Conservation (phyloP, 35 echinoderm and acorn worm species). For the Heliocidaris tuberculata region DNA sequence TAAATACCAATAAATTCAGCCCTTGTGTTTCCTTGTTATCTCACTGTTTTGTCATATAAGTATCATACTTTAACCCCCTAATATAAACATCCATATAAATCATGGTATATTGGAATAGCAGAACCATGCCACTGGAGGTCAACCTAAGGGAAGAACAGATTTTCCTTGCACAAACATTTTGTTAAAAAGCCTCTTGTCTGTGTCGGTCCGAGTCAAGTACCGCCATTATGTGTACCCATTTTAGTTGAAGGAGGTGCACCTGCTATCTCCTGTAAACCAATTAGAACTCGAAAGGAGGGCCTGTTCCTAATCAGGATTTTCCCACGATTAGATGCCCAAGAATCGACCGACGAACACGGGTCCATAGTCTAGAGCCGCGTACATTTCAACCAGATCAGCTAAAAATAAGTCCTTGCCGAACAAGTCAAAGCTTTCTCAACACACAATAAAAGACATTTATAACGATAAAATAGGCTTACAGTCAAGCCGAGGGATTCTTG, state of each 20-base stretch:
- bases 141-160: not conserved
- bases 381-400: not conserved
- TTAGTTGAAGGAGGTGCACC: not conserved
- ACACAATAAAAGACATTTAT: too few species aligned
- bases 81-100: not conserved
- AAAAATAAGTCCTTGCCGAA: too few species aligned
- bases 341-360: not conserved
- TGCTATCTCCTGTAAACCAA: slow-evolving; percentile 21
- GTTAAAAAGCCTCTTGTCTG: not conserved
- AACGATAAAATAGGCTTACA: too few species aligned
- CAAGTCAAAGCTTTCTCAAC: too few species aligned
- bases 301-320: not conserved
- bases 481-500: too few species aligned
- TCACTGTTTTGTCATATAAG: slow-evolving; percentile 2
- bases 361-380: not conserved
- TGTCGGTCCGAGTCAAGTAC: not conserved
- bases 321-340: slow-evolving; percentile 22
- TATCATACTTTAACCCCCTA: not conserved
- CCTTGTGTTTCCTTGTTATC: not conserved
- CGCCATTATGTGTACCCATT: not conserved
- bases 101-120: slow-evolving; percentile 11
- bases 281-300: not conserved
- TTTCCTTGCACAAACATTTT: slow-evolving; percentile 2
- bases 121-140: not conserved
- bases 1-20: not conserved